Evolutionary conservation across 2,797 vertebrate species (phyloP).

Genomic region (Pygocentrus nattereri): DNA sequence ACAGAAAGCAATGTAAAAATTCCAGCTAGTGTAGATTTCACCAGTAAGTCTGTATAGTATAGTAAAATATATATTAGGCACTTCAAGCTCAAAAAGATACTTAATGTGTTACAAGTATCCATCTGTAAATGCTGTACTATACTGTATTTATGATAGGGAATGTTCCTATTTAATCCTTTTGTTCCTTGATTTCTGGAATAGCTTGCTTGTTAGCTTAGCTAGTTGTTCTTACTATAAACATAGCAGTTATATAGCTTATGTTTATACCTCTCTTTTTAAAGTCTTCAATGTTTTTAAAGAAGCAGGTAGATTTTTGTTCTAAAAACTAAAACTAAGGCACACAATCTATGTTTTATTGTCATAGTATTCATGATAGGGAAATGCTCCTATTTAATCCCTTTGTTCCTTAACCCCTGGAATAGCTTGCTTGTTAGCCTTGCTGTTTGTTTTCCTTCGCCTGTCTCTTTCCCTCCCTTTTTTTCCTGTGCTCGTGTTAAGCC

Average conservation of each 20-base stretch:
- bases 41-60: too few species aligned
- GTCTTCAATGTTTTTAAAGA: neutral
- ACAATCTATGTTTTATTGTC: conserved; percentile 48
- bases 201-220: neutral
- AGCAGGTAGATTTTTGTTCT: conserved; percentile 17
- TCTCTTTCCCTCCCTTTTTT: conserved; percentile 60
- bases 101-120: too few species aligned
- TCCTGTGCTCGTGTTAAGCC: conserved; percentile 71
- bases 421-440: conserved; percentile 73
- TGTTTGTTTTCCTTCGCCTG: conserved; percentile 77
- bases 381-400: conserved; percentile 63
- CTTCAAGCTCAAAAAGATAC: too few species aligned
- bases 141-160: too few species aligned
- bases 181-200: neutral
- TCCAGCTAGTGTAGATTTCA: too few species aligned
- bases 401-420: conserved; percentile 69
- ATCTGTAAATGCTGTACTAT: too few species aligned
- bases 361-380: conserved; percentile 74
- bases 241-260: conserved; percentile 72
- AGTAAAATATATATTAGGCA: too few species aligned
- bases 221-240: conserved; percentile 1
- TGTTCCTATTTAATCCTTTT: too few species aligned
- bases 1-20: too few species aligned
- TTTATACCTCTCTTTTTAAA: neutral
- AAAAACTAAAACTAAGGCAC: conserved; percentile 8